These are phyloP conservation scores for Perizoma flavofasciatum DNA, from an alignment of 2,888 invertebrate genomes.

Conservation along the genomic window DNA sequence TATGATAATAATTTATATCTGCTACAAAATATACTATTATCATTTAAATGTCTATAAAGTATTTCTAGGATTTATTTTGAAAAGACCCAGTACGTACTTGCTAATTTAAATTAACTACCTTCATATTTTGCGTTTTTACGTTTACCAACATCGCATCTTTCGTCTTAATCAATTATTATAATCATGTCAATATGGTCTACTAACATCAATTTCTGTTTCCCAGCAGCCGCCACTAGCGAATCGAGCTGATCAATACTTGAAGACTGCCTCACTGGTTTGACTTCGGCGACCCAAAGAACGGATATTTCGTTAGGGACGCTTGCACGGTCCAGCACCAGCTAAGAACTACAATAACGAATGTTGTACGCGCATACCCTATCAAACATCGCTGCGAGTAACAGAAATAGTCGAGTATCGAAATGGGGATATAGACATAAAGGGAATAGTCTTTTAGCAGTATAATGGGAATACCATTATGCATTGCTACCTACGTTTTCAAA, in stretches of 20 bases:
- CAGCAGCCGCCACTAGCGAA: constrained; percentile 80
- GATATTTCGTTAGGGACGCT: constrained; percentile 28
- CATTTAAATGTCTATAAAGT: no score
- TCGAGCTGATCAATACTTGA: constrained; percentile 65
- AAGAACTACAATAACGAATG: constrained; percentile 50
- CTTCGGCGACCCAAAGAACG: constrained; percentile 22
- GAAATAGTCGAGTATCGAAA: constrained; percentile 7
- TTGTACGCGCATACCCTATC: constrained; percentile 47
- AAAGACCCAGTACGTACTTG: no score
- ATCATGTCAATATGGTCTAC: constrained; percentile 10
- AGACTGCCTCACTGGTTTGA: constrained; percentile 57
- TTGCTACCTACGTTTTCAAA: background rate
- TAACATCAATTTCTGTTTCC: constrained; percentile 37
- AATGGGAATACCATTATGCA: constrained; percentile 7
- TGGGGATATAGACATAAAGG: background rate
- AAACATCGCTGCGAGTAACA: constrained; percentile 30
- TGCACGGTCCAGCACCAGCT: constrained; percentile 42
- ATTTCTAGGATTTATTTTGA: no score
- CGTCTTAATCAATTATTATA: no score
- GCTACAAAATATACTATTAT: no score
- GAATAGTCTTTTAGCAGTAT: background rate
- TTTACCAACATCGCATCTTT: constrained; percentile 1
- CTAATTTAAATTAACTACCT: no score
- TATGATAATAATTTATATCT: no score
- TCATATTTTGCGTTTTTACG: no score